Evolutionary conservation across 2,113 vertebrate species (phyloP).

Genomic region (Pygoscelis adeliae): DNA sequence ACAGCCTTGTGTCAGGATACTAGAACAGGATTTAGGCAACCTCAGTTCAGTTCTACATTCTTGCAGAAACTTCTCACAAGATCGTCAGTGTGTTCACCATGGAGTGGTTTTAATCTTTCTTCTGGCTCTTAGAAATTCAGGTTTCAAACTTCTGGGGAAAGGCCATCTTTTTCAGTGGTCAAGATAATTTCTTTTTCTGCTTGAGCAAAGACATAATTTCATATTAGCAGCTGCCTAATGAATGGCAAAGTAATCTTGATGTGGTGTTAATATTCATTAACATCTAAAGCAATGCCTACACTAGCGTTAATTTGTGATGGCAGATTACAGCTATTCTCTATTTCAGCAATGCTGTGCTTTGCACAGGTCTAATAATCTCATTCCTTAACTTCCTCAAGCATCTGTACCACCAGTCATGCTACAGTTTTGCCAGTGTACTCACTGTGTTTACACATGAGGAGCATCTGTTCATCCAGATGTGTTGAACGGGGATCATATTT

Average conservation of each 20-base stretch:
- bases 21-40: neutral
- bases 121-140: neutral
- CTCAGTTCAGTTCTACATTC: neutral
- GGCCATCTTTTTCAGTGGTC: neutral
- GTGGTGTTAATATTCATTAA: neutral
- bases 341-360: neutral
- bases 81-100: rapidly evolving
- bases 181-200: neutral
- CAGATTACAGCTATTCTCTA: neutral
- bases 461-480: neutral
- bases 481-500: neutral
- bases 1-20: neutral
- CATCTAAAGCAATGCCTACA: neutral
- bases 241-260: neutral
- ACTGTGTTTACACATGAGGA: neutral
- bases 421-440: neutral
- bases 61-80: neutral
- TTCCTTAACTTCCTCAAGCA: neutral
- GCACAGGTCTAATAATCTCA: neutral
- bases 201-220: neutral
- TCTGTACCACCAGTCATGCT: neutral
- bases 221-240: neutral
- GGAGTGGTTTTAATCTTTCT: neutral
- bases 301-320: neutral
- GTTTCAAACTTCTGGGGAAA: neutral